Base-by-base conservation (phyloP, 2,888 invertebrate species). In the Noctua janthe region DNA sequence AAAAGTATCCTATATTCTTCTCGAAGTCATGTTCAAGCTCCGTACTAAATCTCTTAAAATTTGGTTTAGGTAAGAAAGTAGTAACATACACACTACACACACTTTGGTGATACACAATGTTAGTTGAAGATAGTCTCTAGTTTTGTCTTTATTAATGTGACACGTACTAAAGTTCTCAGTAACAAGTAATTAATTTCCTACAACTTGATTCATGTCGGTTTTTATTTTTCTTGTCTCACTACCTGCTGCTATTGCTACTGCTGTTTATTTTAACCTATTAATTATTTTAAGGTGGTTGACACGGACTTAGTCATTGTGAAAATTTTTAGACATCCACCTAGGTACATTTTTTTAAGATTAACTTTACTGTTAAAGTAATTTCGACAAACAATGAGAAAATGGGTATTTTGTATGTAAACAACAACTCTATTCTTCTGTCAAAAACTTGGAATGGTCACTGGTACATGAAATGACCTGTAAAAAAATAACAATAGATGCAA, bases 401-500 rank as follows among this genome's bases (percentile, higher is more conserved):
- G 59, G 71, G 71, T 82, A 70, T 74, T 77, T 66, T 35, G n/a
- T 73, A 23, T 43, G 1, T 54, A 20, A 69, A 73, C 72, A 84
- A 80, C 54, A 51, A 66, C 29, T 17, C 43, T 11, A 87, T 84
- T 85, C 66, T 84, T 75, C 75, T 87, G 84, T 80, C 87, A 80
- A 59, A 43, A 35, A n/a, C 0, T 51, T 59, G 4, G 64, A 74
- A 77, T 51, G 29, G 15, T 72, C 49, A 82, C 47, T 47, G 35
- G 79, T 23, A 39, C 56, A 17, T 23, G 39, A 54, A 71, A 56
- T 69, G 51, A 70, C 66, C 35, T 59, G 39, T 20, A 64, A 87
- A 79, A 82, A 80, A 71, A 11, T 47, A 23, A 72, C 78, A 86
- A 75, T 66, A 49, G 4, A 13, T 29, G 7, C 23, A 64, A 74